These are phyloP conservation scores for Bombus superbus DNA, from an alignment of 1,140 invertebrate genomes.

Conservation along the genomic window DNA sequence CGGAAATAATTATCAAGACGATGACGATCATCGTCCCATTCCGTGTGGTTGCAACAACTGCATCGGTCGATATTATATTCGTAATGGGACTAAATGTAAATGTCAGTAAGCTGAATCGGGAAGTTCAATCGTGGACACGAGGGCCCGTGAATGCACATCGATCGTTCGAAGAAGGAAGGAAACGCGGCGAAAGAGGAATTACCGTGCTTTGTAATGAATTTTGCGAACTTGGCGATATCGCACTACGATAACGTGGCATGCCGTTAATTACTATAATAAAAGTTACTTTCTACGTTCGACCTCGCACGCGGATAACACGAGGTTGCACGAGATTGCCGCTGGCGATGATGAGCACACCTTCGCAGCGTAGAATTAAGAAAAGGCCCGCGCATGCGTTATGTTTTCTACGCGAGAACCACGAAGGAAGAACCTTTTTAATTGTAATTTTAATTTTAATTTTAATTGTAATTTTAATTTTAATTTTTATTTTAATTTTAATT, in stretches of 20 bases:
- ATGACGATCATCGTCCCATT: too few relatives aligned
- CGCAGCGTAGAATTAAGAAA: slow-evolving; percentile 4
- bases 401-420: not conserved
- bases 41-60: too few relatives aligned
- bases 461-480: not conserved
- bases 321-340: not conserved
- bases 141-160: not conserved
- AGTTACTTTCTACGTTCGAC: slow-evolving; percentile 38
- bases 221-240: too few relatives aligned
- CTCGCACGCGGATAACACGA: slow-evolving; percentile 16
- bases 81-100: not conserved
- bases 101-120: not conserved
- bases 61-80: fast-evolving
- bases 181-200: slow-evolving; percentile 1
- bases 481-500: not conserved
- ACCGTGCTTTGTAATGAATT: not conserved
- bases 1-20: not conserved
- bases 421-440: slow-evolving; percentile 20
- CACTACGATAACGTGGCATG: slow-evolving; percentile 29
- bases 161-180: slow-evolving; percentile 1
- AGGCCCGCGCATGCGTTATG: slow-evolving; percentile 17
- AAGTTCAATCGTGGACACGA: too few relatives aligned
- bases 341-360: not conserved
- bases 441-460: too few relatives aligned
- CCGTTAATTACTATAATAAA: slow-evolving; percentile 47